Conservation (phyloP, 1,140 invertebrate genomes). For the Choristoneura fumiferana region DNA sequence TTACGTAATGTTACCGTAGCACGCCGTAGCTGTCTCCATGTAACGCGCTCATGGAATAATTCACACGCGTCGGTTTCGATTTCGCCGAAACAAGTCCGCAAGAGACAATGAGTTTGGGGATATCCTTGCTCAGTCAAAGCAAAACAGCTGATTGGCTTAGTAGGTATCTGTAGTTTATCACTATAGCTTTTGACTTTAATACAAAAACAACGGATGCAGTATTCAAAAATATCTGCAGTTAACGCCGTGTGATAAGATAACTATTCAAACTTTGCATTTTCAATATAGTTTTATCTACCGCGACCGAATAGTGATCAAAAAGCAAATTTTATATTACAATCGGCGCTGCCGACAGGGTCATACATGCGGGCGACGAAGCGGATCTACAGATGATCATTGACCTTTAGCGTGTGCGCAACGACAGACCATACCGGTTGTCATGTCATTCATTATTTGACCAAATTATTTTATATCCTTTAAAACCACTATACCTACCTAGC, state of each 20-base stretch:
- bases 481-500: slow-evolving; percentile 32
- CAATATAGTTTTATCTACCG: not conserved
- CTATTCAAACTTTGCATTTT: not conserved
- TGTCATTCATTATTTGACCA: slow-evolving; percentile 63
- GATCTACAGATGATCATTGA: slow-evolving; percentile 77
- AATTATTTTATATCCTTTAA: slow-evolving; percentile 23
- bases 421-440: slow-evolving; percentile 65
- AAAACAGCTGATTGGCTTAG: too few relatives aligned
- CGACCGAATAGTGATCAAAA: slow-evolving; percentile 40
- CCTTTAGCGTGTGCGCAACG: slow-evolving; percentile 68
- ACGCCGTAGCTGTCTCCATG: not conserved
- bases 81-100: not conserved
- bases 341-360: slow-evolving; percentile 69
- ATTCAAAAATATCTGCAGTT: too few relatives aligned
- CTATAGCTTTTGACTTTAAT: too few relatives aligned
- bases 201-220: too few relatives aligned
- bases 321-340: slow-evolving; percentile 45
- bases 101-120: slow-evolving; percentile 16
- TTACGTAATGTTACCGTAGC: slow-evolving; percentile 10
- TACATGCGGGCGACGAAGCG: slow-evolving; percentile 64
- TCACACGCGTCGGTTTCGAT: slow-evolving; percentile 14
- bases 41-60: slow-evolving; percentile 12
- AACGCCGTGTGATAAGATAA: too few relatives aligned
- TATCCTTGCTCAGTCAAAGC: not conserved
- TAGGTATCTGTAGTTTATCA: too few relatives aligned